These are phyloP conservation scores for Iguana delicatissima DNA, from an alignment of 2,797 vertebrate species.

Conservation along the genomic window DNA sequence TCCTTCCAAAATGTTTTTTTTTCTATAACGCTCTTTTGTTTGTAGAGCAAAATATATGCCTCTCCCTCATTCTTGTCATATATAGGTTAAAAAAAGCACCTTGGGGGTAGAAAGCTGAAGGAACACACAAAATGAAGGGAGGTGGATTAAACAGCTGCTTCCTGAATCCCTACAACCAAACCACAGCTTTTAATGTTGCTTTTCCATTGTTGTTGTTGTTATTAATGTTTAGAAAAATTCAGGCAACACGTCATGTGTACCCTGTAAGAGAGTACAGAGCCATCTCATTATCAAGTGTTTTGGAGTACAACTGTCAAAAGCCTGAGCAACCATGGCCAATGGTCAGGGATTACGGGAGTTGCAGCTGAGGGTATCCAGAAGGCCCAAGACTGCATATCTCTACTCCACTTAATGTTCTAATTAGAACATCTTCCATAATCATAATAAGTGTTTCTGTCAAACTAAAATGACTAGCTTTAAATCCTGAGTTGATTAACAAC, in stretches of 20 bases:
- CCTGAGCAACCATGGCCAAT: too few relatives aligned
- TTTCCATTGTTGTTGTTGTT: not conserved
- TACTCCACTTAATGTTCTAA: not conserved
- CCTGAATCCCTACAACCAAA: not conserved
- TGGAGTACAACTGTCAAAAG: not conserved
- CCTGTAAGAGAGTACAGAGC: not conserved
- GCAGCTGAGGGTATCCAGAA: too few relatives aligned
- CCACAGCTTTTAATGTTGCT: not conserved
- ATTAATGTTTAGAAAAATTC: too few relatives aligned
- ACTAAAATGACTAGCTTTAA: slow-evolving; percentile 34
- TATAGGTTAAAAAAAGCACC: not conserved
- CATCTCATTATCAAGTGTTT: not conserved
- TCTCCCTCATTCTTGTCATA: not conserved
- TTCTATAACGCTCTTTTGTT: not conserved
- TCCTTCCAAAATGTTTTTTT: not conserved
- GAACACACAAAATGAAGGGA: not conserved
- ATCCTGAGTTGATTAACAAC: not conserved
- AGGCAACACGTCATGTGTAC: not conserved
- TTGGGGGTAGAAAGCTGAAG: not conserved
- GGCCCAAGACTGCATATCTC: not conserved
- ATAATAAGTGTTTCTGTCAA: not conserved
- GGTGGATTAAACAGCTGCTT: not conserved
- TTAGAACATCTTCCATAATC: not conserved
- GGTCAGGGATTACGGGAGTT: too few relatives aligned
- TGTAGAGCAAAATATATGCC: not conserved